Conservation (phyloP, 1,140 invertebrate genomes). For the Asobara japonica region DNA sequence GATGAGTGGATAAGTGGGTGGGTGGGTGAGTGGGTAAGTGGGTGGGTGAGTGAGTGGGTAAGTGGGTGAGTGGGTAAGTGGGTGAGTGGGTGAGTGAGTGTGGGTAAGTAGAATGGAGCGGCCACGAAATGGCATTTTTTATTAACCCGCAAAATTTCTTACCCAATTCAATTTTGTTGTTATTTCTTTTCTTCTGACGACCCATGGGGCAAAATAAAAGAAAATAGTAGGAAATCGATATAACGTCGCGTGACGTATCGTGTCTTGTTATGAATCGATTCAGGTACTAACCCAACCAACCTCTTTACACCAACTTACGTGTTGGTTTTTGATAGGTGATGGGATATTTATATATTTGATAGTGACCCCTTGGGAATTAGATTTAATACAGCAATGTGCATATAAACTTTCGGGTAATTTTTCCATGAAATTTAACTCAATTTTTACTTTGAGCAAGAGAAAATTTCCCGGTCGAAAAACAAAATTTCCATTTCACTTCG, state of each 20-base stretch:
- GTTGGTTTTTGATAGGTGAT: conserved; percentile 33
- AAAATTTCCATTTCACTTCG: too few relatives aligned
- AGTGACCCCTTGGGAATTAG: background rate
- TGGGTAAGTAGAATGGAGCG: too few relatives aligned
- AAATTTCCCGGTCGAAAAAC: too few relatives aligned
- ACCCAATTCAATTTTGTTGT: background rate
- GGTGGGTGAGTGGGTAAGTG: too few relatives aligned
- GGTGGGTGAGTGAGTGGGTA: too few relatives aligned
- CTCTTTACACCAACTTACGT: conserved; percentile 35
- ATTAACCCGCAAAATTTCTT: background rate
- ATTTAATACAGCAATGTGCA: background rate
- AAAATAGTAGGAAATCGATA: conserved; percentile 30
- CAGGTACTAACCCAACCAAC: conserved; percentile 33
- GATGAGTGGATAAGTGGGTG: too few relatives aligned
- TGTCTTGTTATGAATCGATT: conserved; percentile 39
- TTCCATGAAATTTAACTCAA: too few relatives aligned
- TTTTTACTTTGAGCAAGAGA: too few relatives aligned
- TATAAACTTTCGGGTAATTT: too few relatives aligned
- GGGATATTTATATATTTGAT: conserved; percentile 7
- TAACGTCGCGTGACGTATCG: conserved; percentile 34
- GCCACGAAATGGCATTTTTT: background rate
- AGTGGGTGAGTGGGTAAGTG: too few relatives aligned
- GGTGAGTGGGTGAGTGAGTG: too few relatives aligned
- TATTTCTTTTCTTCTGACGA: background rate
- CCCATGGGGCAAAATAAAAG: background rate